A percentile compares a stretch with the other conserved stretches of the same genome.
Evolutionary conservation across 1,140 invertebrate species (phyloP).

Genomic region (Rhyzopertha dominica): DNA sequence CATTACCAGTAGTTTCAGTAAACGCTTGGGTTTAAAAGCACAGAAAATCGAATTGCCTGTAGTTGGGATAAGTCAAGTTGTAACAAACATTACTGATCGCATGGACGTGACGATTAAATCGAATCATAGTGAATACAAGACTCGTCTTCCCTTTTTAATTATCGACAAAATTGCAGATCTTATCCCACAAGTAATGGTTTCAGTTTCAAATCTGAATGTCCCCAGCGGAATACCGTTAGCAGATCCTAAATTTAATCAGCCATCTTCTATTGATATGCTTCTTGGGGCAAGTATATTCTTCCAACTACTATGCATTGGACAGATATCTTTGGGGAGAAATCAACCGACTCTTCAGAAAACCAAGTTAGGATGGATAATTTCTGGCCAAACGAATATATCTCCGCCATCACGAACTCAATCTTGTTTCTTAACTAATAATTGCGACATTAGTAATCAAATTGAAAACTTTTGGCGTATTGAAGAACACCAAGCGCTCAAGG

Average conservation of each 20-base stretch:
- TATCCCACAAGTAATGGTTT: constrained; percentile 8
- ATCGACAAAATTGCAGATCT: constrained; percentile 4
- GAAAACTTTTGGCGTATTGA: constrained; percentile 16
- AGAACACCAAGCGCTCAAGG: not conserved
- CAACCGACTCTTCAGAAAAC: constrained; percentile 33
- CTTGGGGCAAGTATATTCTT: constrained; percentile 31
- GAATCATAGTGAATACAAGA: constrained; percentile 5
- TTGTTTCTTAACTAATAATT: constrained; percentile 3
- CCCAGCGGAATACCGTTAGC: constrained; percentile 28
- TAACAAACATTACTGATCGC: constrained; percentile 2
- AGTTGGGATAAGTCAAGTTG: constrained; percentile 11
- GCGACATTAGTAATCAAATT: constrained; percentile 5
- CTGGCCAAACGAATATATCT: too few species aligned
- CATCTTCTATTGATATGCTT: constrained; percentile 28
- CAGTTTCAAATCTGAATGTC: constrained; percentile 17
- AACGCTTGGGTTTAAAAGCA: constrained; percentile 7
- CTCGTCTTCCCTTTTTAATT: constrained; percentile 11
- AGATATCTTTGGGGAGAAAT: constrained; percentile 22
- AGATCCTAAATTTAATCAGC: constrained; percentile 28
- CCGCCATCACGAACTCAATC: not conserved
- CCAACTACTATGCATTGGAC: constrained; percentile 25
- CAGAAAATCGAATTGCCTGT: constrained; percentile 10
- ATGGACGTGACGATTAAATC: constrained; percentile 7
- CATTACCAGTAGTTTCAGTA: not conserved
- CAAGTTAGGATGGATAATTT: constrained; percentile 31